Base-by-base conservation (phyloP, 2,888 invertebrate species). In the Pimpla rufipes region DNA sequence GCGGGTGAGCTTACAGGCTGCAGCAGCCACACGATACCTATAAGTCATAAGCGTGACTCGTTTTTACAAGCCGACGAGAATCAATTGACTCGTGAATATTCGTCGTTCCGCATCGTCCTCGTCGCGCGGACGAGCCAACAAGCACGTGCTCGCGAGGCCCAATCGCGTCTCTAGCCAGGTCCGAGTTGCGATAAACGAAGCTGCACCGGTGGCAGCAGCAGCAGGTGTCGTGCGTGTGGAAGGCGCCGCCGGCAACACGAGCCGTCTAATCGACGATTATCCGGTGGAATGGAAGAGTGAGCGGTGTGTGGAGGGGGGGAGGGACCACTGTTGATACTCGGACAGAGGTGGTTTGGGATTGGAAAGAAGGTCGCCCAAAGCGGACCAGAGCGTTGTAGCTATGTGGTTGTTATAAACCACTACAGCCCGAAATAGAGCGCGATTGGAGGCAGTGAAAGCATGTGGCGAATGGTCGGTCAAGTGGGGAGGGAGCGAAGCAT, bases 201-300 rank as follows among this genome's bases (percentile, higher is more conserved):
- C 37, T 55, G 40, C 21, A 23, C 52, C 52, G 55, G 42, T 40
- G 3, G n/a, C 29, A 57, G n/a, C 29, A 57, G 55, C 70, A 40
- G 29, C 57, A 71, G 70, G 70, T 71, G 70, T 71, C 70, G 70
- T 55, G 52, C 57, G 40, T 55, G 70, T 57, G 11, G 70, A 23
- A 42, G 52, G 18, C 18, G 50, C 52, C 79, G 62, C 62, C 64
- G 59, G 3, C 45, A 13, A 21, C 47, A 66, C 66, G 42, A n/a
- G 16, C 29, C 21, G 77, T 16, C 40, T 50, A 50, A 75, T 64
- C 18, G 29, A 35, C 23, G 52, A 21, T 75, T 35, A 35, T 52
- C 23, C 4, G 52, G 67, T 47, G 55, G n/a, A n/a, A 77, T 68
- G 57, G 47, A 68, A 59, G 40, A 16, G 2, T 35, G 11, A 16